These are phyloP conservation scores for Amorpha juglandis DNA, from an alignment of 2,888 invertebrate genomes.

Conservation along the genomic window DNA sequence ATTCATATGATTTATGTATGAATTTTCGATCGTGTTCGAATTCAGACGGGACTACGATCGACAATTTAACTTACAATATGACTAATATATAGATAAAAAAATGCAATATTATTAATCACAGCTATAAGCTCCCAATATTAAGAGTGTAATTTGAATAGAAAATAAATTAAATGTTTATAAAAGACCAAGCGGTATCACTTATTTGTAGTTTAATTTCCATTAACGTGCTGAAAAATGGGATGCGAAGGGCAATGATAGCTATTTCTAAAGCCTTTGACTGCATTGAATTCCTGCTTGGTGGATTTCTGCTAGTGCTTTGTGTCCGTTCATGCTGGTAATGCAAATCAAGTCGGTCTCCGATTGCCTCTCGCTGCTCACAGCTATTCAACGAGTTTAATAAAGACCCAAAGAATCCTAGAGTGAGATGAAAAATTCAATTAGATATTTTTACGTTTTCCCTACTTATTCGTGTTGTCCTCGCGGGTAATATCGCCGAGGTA, in stretches of 20 bases:
- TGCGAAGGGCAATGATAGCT: conserved; percentile 30
- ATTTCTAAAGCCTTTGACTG: conserved; percentile 50
- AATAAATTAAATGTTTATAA: conserved; percentile 29
- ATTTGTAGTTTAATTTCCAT: conserved; percentile 8
- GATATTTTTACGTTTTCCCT: conserved; percentile 59
- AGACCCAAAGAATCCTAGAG: conserved; percentile 57
- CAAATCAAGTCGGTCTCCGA: conserved; percentile 63
- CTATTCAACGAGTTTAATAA: conserved; percentile 69
- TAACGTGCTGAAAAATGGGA: conserved; percentile 26
- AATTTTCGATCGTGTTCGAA: too few relatives aligned
- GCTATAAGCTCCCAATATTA: too few relatives aligned
- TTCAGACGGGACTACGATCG: too few relatives aligned
- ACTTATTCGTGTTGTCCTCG: conserved; percentile 56
- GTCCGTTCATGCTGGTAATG: conserved; percentile 58
- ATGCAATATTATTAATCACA: too few relatives aligned
- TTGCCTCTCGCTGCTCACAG: conserved; percentile 57
- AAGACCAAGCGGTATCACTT: conserved; percentile 13
- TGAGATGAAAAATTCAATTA: conserved; percentile 74
- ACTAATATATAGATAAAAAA: not conserved
- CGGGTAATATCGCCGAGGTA: conserved; percentile 54
- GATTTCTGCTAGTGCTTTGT: conserved; percentile 54
- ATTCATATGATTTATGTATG: too few relatives aligned
- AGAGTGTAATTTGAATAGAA: too few relatives aligned
- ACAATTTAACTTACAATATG: not conserved
- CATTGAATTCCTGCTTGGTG: conserved; percentile 49